phyloP scores from a whole-genome alignment of 2,113 vertebrate genomes.

The Oostethus manadensis region DNA sequence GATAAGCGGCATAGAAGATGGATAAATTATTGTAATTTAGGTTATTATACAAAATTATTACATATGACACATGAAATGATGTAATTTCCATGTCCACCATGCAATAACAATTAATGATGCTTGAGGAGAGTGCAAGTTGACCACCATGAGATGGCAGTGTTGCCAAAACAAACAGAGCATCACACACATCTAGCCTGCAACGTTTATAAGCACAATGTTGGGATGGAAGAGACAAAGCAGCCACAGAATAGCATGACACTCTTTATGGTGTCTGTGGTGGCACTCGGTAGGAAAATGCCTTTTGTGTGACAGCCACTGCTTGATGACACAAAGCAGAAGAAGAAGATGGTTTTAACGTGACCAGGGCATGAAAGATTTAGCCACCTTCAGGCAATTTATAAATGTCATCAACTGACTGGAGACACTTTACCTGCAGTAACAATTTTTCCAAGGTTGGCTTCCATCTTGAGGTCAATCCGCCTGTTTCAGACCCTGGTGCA shows the following conservation, averaged over 20 bases:
- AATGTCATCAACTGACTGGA: slow-evolving; percentile 15
- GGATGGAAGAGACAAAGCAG: background rate
- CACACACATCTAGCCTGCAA: background rate
- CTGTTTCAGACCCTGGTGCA: slow-evolving; percentile 36
- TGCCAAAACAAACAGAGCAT: slow-evolving; percentile 56
- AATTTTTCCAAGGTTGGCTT: slow-evolving; percentile 36
- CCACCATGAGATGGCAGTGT: slow-evolving; percentile 74
- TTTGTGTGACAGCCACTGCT: background rate
- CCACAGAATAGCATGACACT: too few relatives aligned
- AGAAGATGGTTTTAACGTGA: background rate
- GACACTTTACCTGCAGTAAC: slow-evolving; percentile 15
- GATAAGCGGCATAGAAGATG: too few relatives aligned
- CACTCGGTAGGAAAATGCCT: too few relatives aligned
- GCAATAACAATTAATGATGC: background rate
- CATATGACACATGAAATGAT: too few relatives aligned
- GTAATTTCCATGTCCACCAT: too few relatives aligned
- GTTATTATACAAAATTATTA: too few relatives aligned
- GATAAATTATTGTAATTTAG: too few relatives aligned
- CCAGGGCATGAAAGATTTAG: slow-evolving; percentile 9
- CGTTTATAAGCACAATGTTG: background rate
- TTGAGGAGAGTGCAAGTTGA: background rate
- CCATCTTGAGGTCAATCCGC: slow-evolving; percentile 48
- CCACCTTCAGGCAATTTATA: slow-evolving; percentile 23
- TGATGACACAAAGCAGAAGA: background rate
- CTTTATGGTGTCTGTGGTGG: too few relatives aligned